Evolutionary conservation across 2,113 vertebrate genomes (phyloP).

Genomic region (Melanocharis versteri): DNA sequence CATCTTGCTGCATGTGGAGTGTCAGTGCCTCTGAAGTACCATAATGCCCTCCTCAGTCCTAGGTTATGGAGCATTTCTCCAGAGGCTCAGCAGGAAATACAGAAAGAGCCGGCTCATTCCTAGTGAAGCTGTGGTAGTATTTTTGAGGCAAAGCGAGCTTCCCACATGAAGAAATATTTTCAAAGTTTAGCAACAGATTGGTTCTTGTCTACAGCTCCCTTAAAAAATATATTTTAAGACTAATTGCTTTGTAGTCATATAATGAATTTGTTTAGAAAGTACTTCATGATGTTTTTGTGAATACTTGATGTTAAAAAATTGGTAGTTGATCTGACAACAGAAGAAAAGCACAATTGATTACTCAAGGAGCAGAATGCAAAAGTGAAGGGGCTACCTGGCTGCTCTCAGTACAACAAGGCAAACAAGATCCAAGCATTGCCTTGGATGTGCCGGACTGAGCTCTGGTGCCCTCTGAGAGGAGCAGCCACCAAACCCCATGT

Average conservation of each 20-base stretch:
- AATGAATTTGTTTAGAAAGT: not conserved
- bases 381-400: not conserved
- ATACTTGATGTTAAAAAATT: not conserved
- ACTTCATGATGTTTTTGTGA: not conserved
- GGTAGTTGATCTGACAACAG: not conserved
- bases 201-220: not conserved
- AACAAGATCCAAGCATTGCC: not conserved
- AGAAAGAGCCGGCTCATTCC: not conserved
- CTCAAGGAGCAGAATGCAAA: not conserved
- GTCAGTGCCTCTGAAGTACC: not conserved
- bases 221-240: not conserved
- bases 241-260: not conserved
- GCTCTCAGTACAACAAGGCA: rapidly evolving
- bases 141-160: not conserved
- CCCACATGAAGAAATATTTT: not conserved
- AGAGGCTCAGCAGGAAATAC: not conserved
- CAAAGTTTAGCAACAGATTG: not conserved
- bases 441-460: not conserved
- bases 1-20: not conserved
- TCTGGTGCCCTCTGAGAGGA: not conserved
- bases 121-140: not conserved
- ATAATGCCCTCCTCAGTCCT: not conserved
- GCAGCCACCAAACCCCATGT: not conserved
- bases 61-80: not conserved
- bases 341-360: not conserved